Base-by-base conservation (phyloP, 2,797 vertebrate genomes). In the Eutrigla gurnardus region DNA sequence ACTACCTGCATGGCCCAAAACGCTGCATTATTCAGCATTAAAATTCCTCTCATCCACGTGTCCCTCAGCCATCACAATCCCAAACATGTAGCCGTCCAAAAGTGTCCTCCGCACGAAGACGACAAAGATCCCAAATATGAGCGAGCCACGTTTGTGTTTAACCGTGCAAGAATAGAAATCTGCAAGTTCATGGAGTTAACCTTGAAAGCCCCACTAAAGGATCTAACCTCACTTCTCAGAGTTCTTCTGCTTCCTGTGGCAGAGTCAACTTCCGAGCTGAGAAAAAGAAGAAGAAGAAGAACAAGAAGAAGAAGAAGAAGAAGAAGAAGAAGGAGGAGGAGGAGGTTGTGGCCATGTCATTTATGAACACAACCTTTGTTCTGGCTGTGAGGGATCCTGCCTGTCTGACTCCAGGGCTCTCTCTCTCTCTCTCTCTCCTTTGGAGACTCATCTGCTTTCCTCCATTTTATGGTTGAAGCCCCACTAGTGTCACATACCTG, bases 391-490 rank as follows among this genome's bases (percentile, higher is more conserved):
- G 82, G 77, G 84, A 84, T 90, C 88, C 89, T 92, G 92, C 70
- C 88, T 92, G 90, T 88, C 90, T 94, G 90, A 91, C 92, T 93
- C 88, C 88, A 86, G 87, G 83, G 88, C 91, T 93, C 93, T 93
- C 92, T 25, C 25, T 25, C 25, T 25, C 25, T 25, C 25, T 25
- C 25, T 25, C 25, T 25, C 25, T 25, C 92, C 92, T 92, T 94
- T 88, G 86, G 93, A 95, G 93, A 93, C 93, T 94, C 94, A 93
- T 95, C 93, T 95, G 95, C 96, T 95, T 96, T 97, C 97, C 97
- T 97, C 97, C 97, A 98, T 98, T 98, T 98, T 98, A 97, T 96
- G 96, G 95, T 15, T 96, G 95, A 95, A 98, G 95, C 94, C 91
- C 86, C 92, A 90, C 92, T 92, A 76, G 68, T 75, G 92, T 96